A percentile compares a stretch with the other conserved stretches of the same genome.
Conservation (phyloP, 2,113 vertebrate genomes). For the Pica pica region DNA sequence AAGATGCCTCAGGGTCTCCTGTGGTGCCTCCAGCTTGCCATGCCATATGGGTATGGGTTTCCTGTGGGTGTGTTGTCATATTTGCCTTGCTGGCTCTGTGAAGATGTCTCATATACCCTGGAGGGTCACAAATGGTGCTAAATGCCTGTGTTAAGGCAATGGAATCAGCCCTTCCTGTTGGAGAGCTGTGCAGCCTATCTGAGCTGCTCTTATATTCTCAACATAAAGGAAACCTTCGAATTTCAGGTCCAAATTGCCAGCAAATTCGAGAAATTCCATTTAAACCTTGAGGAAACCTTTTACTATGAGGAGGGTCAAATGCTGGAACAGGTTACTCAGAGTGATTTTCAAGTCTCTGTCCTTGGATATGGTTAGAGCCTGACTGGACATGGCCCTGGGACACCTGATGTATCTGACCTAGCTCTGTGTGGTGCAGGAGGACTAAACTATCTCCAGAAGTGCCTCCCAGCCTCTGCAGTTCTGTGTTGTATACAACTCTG, state of each 20-base stretch:
- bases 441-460: not conserved
- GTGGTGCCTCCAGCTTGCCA: not conserved
- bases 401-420: not conserved
- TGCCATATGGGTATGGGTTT: not conserved
- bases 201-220: not conserved
- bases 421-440: not conserved
- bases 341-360: not conserved
- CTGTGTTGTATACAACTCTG: not conserved
- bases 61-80: not conserved
- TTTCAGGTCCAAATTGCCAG: not conserved
- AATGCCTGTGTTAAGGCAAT: not conserved
- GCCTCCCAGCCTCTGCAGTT: not conserved
- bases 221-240: not conserved
- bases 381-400: not conserved
- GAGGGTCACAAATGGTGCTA: not conserved
- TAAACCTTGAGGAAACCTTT: not conserved
- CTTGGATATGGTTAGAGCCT: not conserved
- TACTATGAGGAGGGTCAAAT: not conserved
- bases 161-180: not conserved
- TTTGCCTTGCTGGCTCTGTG: not conserved
- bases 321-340: not conserved
- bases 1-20: not conserved
- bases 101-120: not conserved
- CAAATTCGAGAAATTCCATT: not conserved
- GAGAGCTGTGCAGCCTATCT: not conserved